Conservation (phyloP, 2,888 invertebrate genomes). For the Thereva nobilitata region DNA sequence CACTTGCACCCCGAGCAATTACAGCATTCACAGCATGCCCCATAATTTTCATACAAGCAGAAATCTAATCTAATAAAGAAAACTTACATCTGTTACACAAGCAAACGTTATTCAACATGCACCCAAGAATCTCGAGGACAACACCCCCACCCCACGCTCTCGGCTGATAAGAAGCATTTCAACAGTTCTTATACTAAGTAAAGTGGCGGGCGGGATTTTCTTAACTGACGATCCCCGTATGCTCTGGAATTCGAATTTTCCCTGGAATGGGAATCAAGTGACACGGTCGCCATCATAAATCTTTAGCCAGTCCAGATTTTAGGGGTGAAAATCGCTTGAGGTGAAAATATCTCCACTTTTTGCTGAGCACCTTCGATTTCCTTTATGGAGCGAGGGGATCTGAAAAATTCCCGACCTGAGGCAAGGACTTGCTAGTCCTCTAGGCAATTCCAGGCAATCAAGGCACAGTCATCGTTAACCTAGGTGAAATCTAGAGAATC, state of each 20-base stretch:
- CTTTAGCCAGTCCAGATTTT: slow-evolving; percentile 31
- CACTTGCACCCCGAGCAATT: too few relatives aligned
- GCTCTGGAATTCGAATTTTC: slow-evolving; percentile 30
- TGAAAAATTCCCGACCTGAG: slow-evolving; percentile 21
- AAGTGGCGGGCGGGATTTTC: too few relatives aligned
- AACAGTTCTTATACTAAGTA: too few relatives aligned
- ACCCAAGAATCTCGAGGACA: too few relatives aligned
- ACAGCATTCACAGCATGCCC: too few relatives aligned
- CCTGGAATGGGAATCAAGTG: slow-evolving; percentile 30
- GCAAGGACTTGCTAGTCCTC: neutral
- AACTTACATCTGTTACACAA: too few relatives aligned
- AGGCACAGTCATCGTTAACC: slow-evolving; percentile 10
- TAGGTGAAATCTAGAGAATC: slow-evolving; percentile 15
- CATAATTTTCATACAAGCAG: too few relatives aligned
- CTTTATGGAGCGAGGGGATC: neutral
- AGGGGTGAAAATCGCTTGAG: slow-evolving; percentile 14
- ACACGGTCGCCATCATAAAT: slow-evolving; percentile 31
- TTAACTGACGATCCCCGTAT: neutral
- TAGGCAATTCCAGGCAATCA: slow-evolving; percentile 33
- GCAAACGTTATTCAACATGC: too few relatives aligned
- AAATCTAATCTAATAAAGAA: too few relatives aligned
- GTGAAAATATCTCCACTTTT: slow-evolving; percentile 27
- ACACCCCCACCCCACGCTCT: too few relatives aligned
- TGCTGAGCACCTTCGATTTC: slow-evolving; percentile 27
- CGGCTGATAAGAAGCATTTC: too few relatives aligned